These are phyloP conservation scores for Hemiprocne comata DNA, from an alignment of 2,113 vertebrate species.

Conservation along the genomic window DNA sequence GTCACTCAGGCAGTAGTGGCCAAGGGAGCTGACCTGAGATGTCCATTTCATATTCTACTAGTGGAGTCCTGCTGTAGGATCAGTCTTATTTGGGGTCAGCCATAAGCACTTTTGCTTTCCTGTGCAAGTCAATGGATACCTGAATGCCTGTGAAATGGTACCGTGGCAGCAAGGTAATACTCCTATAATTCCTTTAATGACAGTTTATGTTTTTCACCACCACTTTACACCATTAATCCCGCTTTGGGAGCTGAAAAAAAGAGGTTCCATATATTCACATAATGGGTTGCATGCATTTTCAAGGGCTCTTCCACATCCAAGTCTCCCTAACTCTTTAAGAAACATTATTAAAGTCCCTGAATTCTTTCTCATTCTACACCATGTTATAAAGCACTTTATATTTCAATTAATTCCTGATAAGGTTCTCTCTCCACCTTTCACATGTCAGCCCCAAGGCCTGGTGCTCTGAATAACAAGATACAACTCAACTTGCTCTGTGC, in stretches of 20 bases:
- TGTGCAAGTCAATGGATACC: constrained; percentile 18
- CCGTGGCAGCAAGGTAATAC: not conserved
- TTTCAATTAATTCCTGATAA: not conserved
- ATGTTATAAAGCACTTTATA: not conserved
- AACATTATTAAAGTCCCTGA: not conserved
- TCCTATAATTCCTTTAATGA: constrained; percentile 36
- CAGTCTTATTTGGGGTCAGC: not conserved
- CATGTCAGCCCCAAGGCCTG: not conserved
- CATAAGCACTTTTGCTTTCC: not conserved
- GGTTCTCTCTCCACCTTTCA: not conserved
- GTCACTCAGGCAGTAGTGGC: not conserved
- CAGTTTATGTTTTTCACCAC: constrained; percentile 23
- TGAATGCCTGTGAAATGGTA: constrained; percentile 47
- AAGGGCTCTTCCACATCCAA: not conserved
- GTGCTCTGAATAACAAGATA: not conserved
- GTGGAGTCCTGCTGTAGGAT: not conserved
- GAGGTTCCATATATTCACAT: not conserved
- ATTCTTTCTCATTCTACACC: not conserved
- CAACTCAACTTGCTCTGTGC: not conserved
- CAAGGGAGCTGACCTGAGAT: not conserved
- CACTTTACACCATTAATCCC: constrained; percentile 26
- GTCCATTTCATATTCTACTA: not conserved
- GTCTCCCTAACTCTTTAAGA: constrained; percentile 4
- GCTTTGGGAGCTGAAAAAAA: not conserved
- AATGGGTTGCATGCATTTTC: not conserved